Conservation (phyloP, 1,140 invertebrate genomes). For the Trachymyrmex cornetzi region DNA sequence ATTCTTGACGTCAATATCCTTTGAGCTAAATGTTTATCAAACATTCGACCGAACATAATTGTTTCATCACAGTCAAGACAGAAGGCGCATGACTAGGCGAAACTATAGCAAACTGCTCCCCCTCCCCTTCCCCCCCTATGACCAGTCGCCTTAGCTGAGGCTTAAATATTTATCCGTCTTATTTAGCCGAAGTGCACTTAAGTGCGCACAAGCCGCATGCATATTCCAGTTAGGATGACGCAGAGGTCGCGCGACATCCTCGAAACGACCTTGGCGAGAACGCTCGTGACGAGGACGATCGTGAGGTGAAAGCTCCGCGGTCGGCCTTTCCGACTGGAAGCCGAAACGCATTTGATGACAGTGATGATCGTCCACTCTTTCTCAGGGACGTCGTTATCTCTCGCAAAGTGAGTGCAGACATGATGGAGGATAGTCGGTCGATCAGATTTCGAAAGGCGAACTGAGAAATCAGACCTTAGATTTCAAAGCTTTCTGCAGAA, state of each 20-base stretch:
- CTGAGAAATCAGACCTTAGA: not conserved
- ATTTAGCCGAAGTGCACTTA: conserved; percentile 29
- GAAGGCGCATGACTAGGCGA: not conserved
- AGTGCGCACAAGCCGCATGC: conserved; percentile 24
- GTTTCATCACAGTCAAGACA: not conserved
- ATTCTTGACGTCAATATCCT: not conserved
- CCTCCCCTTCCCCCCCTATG: not conserved
- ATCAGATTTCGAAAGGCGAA: conserved; percentile 22
- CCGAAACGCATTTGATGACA: conserved; percentile 54
- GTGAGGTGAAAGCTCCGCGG: conserved; percentile 71
- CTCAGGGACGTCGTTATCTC: conserved; percentile 50
- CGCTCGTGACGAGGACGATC: conserved; percentile 67
- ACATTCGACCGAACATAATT: not conserved
- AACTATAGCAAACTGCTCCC: conserved; percentile 3
- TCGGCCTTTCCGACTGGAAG: conserved; percentile 65
- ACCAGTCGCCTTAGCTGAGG: not conserved
- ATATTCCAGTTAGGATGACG: conserved; percentile 66
- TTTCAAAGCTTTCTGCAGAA: not conserved
- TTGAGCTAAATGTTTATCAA: conserved; percentile 4
- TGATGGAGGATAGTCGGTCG: not conserved
- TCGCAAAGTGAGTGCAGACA: not conserved
- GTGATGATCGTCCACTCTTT: conserved; percentile 41
- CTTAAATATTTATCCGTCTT: conserved; percentile 67
- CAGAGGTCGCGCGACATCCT: conserved; percentile 72
- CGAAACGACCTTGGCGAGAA: conserved; percentile 69